Evolutionary conservation across 92 coral and sea anemone genomes (phyloP).

Genomic region (Epizoanthus scotinus): DNA sequence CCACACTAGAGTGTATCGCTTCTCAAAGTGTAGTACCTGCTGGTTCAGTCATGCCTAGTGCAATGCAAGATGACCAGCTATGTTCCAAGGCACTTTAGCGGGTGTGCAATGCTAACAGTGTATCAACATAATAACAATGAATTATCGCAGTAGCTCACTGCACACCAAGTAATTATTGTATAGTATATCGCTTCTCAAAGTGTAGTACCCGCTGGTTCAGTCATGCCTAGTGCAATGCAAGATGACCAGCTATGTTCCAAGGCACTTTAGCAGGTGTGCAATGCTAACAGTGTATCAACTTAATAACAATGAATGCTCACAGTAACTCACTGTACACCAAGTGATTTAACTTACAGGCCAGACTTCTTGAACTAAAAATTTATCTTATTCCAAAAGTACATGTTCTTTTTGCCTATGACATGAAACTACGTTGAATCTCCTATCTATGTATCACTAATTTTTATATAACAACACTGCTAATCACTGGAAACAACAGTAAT

Average conservation of each 20-base stretch:
- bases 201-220: slow-evolving; percentile 61
- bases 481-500: too few relatives aligned
- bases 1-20: not conserved
- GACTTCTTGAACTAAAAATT: too few relatives aligned
- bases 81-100: slow-evolving; percentile 69
- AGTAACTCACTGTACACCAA: too few relatives aligned
- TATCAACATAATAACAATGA: slow-evolving; percentile 67
- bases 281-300: slow-evolving; percentile 85
- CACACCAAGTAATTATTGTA: too few relatives aligned
- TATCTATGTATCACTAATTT: too few relatives aligned
- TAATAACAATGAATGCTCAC: slow-evolving; percentile 24
- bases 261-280: slow-evolving; percentile 73
- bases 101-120: slow-evolving; percentile 76
- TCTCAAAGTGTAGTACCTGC: slow-evolving; percentile 50
- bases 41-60: slow-evolving; percentile 63
- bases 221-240: slow-evolving; percentile 75
- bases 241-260: slow-evolving; percentile 52
- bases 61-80: slow-evolving; percentile 63
- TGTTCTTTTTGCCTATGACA: too few relatives aligned
- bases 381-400: too few relatives aligned
- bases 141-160: not conserved
- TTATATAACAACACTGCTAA: too few relatives aligned
- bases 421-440: too few relatives aligned
- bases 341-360: too few relatives aligned
- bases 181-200: slow-evolving; percentile 13